Evolutionary conservation across 2,888 invertebrate species (phyloP).

Genomic region (Hipparchia sbordonii): DNA sequence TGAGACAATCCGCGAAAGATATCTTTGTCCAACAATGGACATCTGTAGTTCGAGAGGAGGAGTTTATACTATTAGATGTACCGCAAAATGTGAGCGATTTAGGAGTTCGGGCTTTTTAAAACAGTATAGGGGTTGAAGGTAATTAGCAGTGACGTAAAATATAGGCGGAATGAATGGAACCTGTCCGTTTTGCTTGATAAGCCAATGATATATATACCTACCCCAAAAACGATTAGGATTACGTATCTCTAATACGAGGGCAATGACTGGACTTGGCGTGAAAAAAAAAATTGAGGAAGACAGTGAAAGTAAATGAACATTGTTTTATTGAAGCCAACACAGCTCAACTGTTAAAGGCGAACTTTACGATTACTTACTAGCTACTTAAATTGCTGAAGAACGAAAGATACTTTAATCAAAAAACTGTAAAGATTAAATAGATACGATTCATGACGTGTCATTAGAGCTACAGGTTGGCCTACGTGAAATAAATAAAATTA

Average conservation of each 20-base stretch:
- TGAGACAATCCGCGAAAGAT: no score
- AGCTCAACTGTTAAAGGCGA: no score
- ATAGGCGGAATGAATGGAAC: not conserved
- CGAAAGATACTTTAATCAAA: not conserved
- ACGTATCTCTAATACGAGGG: not conserved
- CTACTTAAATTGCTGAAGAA: not conserved
- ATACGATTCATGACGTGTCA: no score
- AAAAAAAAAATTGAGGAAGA: not conserved
- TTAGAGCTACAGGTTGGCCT: no score
- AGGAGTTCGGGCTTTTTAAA: not conserved
- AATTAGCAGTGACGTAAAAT: constrained; percentile 9
- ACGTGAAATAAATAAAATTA: no score
- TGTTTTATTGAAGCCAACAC: not conserved
- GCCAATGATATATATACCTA: not conserved
- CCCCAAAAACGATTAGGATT: not conserved
- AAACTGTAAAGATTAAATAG: no score
- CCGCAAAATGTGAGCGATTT: not conserved
- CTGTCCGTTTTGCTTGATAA: not conserved
- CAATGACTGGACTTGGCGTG: not conserved
- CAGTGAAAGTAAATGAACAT: not conserved
- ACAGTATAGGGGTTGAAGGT: constrained; percentile 1
- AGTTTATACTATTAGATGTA: no score
- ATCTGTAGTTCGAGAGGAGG: no score
- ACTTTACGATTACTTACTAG: not conserved
- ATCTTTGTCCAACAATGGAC: no score